Evolutionary conservation across 2,113 vertebrate species (phyloP).

Genomic region (Oplegnathus fasciatus): DNA sequence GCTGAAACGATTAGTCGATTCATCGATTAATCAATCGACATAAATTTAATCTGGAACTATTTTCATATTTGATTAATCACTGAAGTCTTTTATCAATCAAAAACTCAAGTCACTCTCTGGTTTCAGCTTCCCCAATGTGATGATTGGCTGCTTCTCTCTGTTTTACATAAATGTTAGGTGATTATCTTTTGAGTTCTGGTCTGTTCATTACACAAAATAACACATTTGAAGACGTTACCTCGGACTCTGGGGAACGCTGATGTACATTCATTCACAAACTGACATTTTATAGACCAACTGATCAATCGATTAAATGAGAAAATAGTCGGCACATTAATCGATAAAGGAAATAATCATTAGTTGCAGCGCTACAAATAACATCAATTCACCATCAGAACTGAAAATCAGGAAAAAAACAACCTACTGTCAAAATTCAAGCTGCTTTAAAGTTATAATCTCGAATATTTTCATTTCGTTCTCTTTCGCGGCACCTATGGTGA

Average conservation of each 20-base stretch:
- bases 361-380: neutral
- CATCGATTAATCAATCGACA: no score
- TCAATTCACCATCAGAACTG: no score
- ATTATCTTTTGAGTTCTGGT: neutral
- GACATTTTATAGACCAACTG: neutral
- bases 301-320: neutral
- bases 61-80: neutral
- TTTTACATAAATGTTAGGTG: neutral
- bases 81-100: neutral
- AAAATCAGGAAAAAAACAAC: no score
- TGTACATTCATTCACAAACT: neutral
- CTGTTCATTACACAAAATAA: neutral
- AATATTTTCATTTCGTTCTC: no score
- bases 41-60: no score
- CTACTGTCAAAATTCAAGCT: neutral
- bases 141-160: neutral
- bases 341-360: neutral
- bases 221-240: neutral
- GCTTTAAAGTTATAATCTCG: no score
- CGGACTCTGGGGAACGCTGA: neutral
- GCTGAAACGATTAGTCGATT: neutral
- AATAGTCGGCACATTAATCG: neutral
- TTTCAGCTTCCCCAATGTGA: neutral
- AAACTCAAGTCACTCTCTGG: neutral
- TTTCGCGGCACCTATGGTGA: no score